Conservation (phyloP, 2,113 vertebrate genomes). For the Antigone vipio region DNA sequence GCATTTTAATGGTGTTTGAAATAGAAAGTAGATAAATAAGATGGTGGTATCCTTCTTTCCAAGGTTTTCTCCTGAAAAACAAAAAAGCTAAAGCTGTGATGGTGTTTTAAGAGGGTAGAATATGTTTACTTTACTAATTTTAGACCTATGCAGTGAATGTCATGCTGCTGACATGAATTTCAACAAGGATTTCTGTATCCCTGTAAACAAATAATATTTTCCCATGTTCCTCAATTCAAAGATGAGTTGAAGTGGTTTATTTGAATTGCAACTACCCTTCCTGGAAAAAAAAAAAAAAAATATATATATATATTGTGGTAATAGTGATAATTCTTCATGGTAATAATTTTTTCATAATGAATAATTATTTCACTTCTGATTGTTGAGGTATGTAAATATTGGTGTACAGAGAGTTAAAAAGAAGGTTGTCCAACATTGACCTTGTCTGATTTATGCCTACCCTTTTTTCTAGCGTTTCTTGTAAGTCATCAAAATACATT, state of each 20-base stretch:
- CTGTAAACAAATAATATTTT: neutral
- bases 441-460: neutral
- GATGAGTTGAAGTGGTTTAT: neutral
- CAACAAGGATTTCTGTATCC: neutral
- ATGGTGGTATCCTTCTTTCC: neutral
- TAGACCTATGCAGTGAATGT: neutral
- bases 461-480: neutral
- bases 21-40: neutral
- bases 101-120: neutral
- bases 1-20: neutral
- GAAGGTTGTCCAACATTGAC: neutral
- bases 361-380: neutral
- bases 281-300: neutral
- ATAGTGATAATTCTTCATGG: neutral
- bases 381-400: neutral
- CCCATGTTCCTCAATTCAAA: neutral
- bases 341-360: neutral
- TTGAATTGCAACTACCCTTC: neutral
- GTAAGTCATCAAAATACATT: neutral
- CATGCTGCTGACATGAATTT: neutral
- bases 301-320: neutral
- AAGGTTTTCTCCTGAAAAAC: neutral
- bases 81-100: neutral
- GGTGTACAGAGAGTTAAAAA: neutral
- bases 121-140: neutral